Evolutionary conservation across 2,797 vertebrate species (phyloP), one percentile per base, ranked within the genome.

Genomic region (Clarias pachynema): DNA sequence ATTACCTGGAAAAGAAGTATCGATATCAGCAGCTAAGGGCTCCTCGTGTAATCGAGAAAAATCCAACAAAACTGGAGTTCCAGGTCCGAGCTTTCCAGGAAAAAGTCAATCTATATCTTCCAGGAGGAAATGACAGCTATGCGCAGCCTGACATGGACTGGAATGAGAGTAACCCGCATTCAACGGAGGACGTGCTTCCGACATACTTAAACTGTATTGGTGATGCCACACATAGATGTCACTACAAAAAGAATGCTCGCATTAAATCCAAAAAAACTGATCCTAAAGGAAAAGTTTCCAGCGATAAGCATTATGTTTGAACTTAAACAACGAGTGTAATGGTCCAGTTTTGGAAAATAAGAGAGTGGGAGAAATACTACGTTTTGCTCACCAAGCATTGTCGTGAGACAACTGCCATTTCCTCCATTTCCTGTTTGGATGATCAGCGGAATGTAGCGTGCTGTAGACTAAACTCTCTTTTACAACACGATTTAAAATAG

Each of bases 221-320:
- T 20, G 85, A 85, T 3, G 90, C 89, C 77, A 90, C 85, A 85
- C 90, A 89, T 0, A 91, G 89, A 88, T 78, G 79, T 18, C 88
- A 91, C 83, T 83, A 88, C 69, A 92, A 92, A 78, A 92, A 92
- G 79, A 86, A 90, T 1, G 18, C 81, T 60, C 81, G 88, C 8
- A 91, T 87, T 53, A 86, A 91, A 87, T 88, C 86, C 69, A 86
- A 22, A 26, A 93, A 81, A 66, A 74, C 57, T 59, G 57, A 86
- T 49, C 80, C 79, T n/a, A 92, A 91, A n/a, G 91, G 86, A 49
- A 82, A 79, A 60, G 88, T 84, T 40, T 69, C 86, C 24, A 93
- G 91, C 73, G 91, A 87, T 1, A 94, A 93, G 82, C 92, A 95
- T 56, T 96, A 96, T 66, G 93, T 96, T 57, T 95, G 90, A 95